phyloP scores from a whole-genome alignment of 2,888 invertebrate species.

The Heteromurus nitidus region DNA sequence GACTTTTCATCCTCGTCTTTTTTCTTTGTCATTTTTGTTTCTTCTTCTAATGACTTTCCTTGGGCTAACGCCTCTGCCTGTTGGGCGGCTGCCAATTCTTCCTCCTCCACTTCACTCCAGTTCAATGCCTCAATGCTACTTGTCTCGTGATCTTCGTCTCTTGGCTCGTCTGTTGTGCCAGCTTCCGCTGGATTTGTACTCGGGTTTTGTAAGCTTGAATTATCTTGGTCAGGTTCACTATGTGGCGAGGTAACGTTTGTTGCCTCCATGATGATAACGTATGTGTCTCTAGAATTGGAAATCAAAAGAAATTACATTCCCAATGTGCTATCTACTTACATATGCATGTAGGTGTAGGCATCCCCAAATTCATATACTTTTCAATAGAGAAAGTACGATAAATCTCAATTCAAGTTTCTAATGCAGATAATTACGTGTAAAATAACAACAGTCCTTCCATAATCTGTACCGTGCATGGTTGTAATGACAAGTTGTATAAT shows the following conservation, averaged over 20 bases:
- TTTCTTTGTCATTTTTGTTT: not conserved
- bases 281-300: constrained; percentile 7
- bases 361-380: too few species aligned
- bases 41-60: not conserved
- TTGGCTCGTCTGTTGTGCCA: constrained; percentile 55
- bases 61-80: constrained; percentile 33
- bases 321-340: too few species aligned
- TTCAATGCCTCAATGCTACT: constrained; percentile 72
- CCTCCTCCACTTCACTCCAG: constrained; percentile 73
- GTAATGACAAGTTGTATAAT: too few species aligned
- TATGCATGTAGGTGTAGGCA: too few species aligned
- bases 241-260: constrained; percentile 24
- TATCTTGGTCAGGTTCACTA: constrained; percentile 59
- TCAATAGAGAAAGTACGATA: too few species aligned
- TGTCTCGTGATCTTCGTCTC: constrained; percentile 69
- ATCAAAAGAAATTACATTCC: too few species aligned
- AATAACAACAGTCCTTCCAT: too few species aligned
- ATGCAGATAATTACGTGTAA: too few species aligned
- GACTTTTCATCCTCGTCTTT: constrained; percentile 24
- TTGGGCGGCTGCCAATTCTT: constrained; percentile 66
- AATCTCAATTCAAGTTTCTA: too few species aligned
- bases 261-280: constrained; percentile 38
- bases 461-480: too few species aligned
- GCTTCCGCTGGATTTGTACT: constrained; percentile 64
- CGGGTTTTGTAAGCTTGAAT: constrained; percentile 57